Evolutionary conservation across 2,113 vertebrate genomes (phyloP).

Genomic region (Rynchops niger): DNA sequence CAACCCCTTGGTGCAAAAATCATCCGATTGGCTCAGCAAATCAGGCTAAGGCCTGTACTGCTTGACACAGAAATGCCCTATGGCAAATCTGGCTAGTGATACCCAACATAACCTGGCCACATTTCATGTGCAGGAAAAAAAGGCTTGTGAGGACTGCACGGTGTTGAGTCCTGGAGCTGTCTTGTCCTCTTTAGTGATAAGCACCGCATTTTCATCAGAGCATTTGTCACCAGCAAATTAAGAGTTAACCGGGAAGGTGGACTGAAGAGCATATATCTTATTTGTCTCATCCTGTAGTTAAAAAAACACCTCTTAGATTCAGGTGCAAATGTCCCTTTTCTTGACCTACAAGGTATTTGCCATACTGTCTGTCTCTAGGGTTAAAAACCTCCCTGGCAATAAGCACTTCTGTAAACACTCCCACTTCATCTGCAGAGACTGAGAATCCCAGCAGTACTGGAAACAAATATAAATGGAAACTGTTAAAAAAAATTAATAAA

Average conservation of each 20-base stretch:
- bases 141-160: not conserved
- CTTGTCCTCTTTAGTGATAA: not conserved
- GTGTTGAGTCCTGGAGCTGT: not conserved
- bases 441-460: conserved; percentile 36
- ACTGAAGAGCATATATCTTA: not conserved
- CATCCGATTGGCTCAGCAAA: not conserved
- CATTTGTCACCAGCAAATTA: not conserved
- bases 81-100: not conserved
- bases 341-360: not conserved
- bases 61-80: not conserved
- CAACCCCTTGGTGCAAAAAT: not conserved
- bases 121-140: not conserved
- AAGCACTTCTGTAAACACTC: conserved; percentile 21
- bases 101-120: not conserved
- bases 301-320: not conserved
- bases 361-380: not conserved
- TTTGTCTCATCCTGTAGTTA: not conserved
- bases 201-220: not conserved
- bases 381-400: conserved; percentile 12
- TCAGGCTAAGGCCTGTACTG: not conserved
- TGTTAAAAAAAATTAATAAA: conserved; percentile 41
- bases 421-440: conserved; percentile 32
- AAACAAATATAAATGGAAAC: conserved; percentile 28
- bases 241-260: not conserved
- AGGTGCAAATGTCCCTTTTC: not conserved